Conservation (phyloP, 2,113 vertebrate genomes). For the Pterocles burchelli region DNA sequence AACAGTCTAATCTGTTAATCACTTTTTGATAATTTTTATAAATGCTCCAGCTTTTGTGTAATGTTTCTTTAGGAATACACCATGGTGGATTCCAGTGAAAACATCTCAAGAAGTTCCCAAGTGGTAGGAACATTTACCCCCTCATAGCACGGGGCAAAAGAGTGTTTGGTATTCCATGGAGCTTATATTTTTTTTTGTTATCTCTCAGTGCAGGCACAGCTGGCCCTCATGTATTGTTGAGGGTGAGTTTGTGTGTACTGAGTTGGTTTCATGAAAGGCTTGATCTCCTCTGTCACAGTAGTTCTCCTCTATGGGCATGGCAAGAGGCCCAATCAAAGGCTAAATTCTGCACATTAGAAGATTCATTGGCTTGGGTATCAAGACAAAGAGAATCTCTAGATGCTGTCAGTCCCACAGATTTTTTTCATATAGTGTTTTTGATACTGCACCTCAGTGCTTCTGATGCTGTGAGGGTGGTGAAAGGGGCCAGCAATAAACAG, state of each 20-base stretch:
- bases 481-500: background rate
- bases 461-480: background rate
- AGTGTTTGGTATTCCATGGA: background rate
- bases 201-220: background rate
- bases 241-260: background rate
- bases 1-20: background rate
- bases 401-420: background rate
- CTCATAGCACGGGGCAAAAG: background rate
- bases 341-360: slow-evolving; percentile 25
- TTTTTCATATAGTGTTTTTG: background rate
- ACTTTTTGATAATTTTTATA: background rate
- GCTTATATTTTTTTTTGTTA: background rate
- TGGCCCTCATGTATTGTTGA: background rate
- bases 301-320: background rate
- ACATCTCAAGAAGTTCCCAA: background rate
- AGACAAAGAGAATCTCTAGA: background rate
- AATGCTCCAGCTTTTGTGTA: background rate
- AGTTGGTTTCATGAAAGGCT: background rate
- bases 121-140: background rate
- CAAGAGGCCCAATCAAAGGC: background rate
- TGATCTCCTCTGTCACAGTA: background rate
- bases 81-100: background rate
- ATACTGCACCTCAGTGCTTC: background rate
- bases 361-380: background rate
- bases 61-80: background rate